Evolutionary conservation across 2,888 invertebrate species (phyloP), one percentile per base, ranked within the genome.

Genomic region (Thymelicus lineola): DNA sequence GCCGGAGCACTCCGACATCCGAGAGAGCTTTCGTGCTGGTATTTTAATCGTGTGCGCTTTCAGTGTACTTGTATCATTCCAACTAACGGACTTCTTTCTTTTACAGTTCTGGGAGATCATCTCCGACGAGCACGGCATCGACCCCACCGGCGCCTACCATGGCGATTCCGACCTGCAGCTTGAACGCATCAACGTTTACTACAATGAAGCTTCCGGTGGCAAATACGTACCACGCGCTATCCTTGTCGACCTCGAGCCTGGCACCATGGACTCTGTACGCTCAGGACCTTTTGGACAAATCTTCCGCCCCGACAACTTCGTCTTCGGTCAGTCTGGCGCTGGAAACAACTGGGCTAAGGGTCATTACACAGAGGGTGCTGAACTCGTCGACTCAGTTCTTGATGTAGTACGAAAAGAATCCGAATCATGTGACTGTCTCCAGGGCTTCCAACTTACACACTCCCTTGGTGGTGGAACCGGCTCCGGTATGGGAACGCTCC

Each of bases 151-250:
- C 73, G 96, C 97, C 68, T 98, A 98, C 93, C 96, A 97, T 80
- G 98, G 98, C 70, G 98, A 98, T 90, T 97, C 97, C 64, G 98
- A 98, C 89, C 95, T 98, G 80, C 98, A 98, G 88, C 88, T 98
- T 87, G 98, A 98, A 92, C 96, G 98, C 88, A 98, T 98, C 90
- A 98, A 97, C 89, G 98, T 98, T 12, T 98, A 98, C 94, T 98
- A 98, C 95, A 98, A 98, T 94, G 98, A 98, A 88, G 98, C 98
- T 17, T 96, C 97, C 76, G 94, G 93, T 50, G 89, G 91, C 80
- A 92, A 91, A 73, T 92, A 91, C 77, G 91, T 91, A 78, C 91
- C 91, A 66, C 86, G 91, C 75, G 91, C 90, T 79, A 90, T 90
- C 83, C 88, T 91, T 38, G 90, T 90, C 77, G 91, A 91, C 78